Percentiles rank a stretch among this genome's conserved stretches.
phyloP scores from a whole-genome alignment of 2,888 invertebrate genomes.

The Leptinotarsa juncta region DNA sequence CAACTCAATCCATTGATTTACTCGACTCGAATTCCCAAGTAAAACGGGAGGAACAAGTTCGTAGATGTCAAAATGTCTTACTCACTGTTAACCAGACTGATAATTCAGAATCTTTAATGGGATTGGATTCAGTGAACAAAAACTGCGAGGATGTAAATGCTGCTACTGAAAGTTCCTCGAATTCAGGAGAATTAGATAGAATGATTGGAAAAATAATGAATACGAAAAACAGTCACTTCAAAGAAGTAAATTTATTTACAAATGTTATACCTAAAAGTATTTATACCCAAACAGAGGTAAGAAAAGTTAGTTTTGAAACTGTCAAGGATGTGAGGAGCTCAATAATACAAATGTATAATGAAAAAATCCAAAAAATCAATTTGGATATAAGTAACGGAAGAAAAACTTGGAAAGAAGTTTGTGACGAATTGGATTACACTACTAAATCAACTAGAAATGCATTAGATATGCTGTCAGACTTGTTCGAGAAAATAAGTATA shows the following conservation, averaged over 20 bases:
- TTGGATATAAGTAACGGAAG: conserved; percentile 21
- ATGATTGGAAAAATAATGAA: not conserved
- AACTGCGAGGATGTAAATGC: not conserved
- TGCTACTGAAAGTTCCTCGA: not conserved
- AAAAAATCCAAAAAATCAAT: conserved; percentile 27
- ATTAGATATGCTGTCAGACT: not conserved
- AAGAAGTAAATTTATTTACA: not conserved
- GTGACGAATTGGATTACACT: conserved; percentile 16
- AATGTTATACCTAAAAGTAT: conserved; percentile 5
- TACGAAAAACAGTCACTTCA: not conserved
- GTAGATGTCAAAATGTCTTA: not conserved
- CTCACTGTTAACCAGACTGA: not conserved
- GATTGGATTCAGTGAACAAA: not conserved
- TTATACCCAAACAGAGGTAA: not conserved
- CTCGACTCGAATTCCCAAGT: too few relatives aligned
- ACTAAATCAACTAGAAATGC: conserved; percentile 4
- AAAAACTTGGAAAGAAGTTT: conserved; percentile 28
- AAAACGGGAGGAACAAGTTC: too few relatives aligned
- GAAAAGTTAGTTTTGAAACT: not conserved
- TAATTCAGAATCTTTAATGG: not conserved
- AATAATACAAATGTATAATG: conserved; percentile 26
- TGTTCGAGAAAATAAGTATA: conserved; percentile 27
- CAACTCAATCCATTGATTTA: not conserved
- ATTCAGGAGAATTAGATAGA: not conserved
- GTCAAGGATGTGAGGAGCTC: conserved; percentile 24